Evolutionary conservation across 2,113 vertebrate genomes (phyloP), one percentile per base, ranked within the genome.

Genomic region (Chascanopsetta lugubris): DNA sequence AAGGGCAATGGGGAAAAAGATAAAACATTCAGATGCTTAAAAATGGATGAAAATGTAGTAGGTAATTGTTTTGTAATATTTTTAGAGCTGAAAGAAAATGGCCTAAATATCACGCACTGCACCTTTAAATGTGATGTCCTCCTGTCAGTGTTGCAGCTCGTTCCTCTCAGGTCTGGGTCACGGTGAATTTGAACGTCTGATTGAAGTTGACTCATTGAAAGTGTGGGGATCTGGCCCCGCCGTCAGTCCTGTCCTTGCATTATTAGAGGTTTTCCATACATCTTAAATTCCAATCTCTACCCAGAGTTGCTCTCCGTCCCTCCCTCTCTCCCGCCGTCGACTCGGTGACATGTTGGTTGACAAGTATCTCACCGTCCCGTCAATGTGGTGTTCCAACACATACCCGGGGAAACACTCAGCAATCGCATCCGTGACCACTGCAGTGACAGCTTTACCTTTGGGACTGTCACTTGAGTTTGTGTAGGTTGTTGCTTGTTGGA

Each of bases 71-170:
- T n/a, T n/a, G n/a, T n/a, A n/a, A n/a, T n/a, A n/a, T n/a, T n/a
- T n/a, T n/a, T n/a, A n/a, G n/a, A n/a, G n/a, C n/a, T n/a, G n/a
- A n/a, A n/a, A n/a, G n/a, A n/a, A n/a, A n/a, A n/a, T n/a, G n/a
- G n/a, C n/a, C n/a, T n/a, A n/a, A n/a, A n/a, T n/a, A n/a, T n/a
- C n/a, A n/a, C n/a, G n/a, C n/a, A n/a, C n/a, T n/a, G n/a, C n/a
- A n/a, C n/a, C n/a, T n/a, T n/a, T n/a, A n/a, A n/a, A 82, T 78
- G 69, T 70, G 70, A 84, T 85, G 82, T 79, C 65, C 70, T 79
- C 66, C 74, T 62, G 70, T 80, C 72, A 73, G 57, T 55, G 67
- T 77, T 81, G 77, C 72, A 69, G 57, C 54, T 61, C 81, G 79
- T 76, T 46, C 51, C 62, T 76, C 59, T 68, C 8, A 76, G 73